Evolutionary conservation across 2,888 invertebrate genomes (phyloP).

Genomic region (Folsomia manolachei): DNA sequence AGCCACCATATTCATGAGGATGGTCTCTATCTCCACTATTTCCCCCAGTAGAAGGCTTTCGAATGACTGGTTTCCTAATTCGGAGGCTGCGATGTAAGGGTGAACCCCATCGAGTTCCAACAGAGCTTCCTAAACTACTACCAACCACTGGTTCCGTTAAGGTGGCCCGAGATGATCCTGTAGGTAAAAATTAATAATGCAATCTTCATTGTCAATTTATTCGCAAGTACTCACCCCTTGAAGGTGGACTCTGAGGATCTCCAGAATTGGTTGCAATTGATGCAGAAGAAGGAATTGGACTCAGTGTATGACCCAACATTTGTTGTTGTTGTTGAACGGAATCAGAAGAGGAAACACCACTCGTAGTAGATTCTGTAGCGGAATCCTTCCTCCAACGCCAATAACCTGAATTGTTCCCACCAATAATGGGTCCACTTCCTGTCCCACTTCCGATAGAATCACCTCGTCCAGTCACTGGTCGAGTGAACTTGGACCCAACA

Average conservation of each 20-base stretch:
- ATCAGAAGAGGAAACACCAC: slow-evolving; percentile 78
- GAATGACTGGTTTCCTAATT: slow-evolving; percentile 42
- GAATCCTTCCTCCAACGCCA: slow-evolving; percentile 53
- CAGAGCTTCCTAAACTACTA: not conserved
- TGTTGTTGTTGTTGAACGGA: slow-evolving; percentile 54
- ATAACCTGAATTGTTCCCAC: too few species aligned
- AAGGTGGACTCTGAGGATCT: slow-evolving; percentile 34
- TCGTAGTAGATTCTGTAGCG: slow-evolving; percentile 72
- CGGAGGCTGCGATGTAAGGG: slow-evolving; percentile 34
- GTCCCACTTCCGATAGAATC: not conserved
- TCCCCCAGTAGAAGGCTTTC: slow-evolving; percentile 44
- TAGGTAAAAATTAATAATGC: not conserved
- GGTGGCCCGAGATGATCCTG: slow-evolving; percentile 40
- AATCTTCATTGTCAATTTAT: not conserved
- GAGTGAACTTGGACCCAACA: not conserved
- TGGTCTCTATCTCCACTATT: slow-evolving; percentile 25
- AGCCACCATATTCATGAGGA: slow-evolving; percentile 17
- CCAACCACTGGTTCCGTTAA: slow-evolving; percentile 43
- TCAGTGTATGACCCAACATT: slow-evolving; percentile 60
- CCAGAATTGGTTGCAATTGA: slow-evolving; percentile 51
- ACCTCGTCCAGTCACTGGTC: not conserved
- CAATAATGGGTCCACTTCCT: not conserved
- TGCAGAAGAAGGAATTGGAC: slow-evolving; percentile 83
- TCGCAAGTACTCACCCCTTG: slow-evolving; percentile 34
- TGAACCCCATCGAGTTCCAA: slow-evolving; percentile 7